Evolutionary conservation across 2,113 vertebrate species (phyloP), one percentile per base, ranked within the genome.

Genomic region (Crotalus helleri): DNA sequence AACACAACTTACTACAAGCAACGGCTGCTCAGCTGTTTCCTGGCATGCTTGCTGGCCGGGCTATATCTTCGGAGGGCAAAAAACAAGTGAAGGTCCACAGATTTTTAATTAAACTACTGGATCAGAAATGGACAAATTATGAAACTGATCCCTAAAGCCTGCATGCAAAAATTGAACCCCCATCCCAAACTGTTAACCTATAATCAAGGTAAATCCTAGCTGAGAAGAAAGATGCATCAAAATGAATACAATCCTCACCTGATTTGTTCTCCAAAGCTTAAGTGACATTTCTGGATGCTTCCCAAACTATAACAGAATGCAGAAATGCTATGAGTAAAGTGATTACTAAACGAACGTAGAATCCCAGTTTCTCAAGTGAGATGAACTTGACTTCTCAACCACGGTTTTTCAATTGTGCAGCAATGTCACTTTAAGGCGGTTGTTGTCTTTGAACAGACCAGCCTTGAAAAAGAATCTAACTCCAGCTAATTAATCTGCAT

Each of bases 291-390:
- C 55, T 98, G 97, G 0, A 0, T 33, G 23, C 85, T 95, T 51
- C 95, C 93, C 15, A 97, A 95, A 93, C 98, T 98, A 95, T n/a
- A 96, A 96, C 10, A 96, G 53, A 81, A 59, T 3, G 13, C 11
- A 33, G 46, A 49, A 64, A 54, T 88, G 21, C 39, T 39, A 64
- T 61, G 54, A 58, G 74, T 49, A 24, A 12, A 24, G 21, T 46
- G 44, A 44, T 85, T 85, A 9, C 44, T 85, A 17, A 21, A 33
- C 33, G 64, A 33, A 74, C 15, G 12, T 74, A 33, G 13, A 17
- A 74, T 33, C 13, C n/a, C 61, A n/a, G n/a, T 17, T 61, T 29
- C 11, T 90, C 13, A 46, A 53, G 21, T 51, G 21, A 90, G 15
- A 53, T 33, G n/a, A 33, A 33, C n/a, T 33, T 33, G 64, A 74